Conservation (phyloP, 64 coral and sea anemone species). For the Dendrophyllia cribrosa region DNA sequence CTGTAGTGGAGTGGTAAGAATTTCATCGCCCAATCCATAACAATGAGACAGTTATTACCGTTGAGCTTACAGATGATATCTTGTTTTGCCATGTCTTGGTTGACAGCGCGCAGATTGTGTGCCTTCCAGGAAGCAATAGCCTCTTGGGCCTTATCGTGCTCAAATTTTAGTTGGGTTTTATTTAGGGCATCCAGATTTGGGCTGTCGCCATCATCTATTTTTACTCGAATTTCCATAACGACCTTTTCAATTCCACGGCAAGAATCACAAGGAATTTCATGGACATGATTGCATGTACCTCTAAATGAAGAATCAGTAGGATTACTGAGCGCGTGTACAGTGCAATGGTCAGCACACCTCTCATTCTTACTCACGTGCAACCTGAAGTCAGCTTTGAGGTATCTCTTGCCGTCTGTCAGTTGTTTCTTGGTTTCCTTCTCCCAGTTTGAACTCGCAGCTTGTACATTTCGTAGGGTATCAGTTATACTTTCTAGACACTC, state of each 20-base stretch:
- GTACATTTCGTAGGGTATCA: slow-evolving; percentile 1
- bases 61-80: slow-evolving; percentile 30
- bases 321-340: neutral
- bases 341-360: slow-evolving; percentile 38
- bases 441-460: slow-evolving; percentile 32
- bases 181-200: neutral
- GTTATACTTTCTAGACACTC: neutral
- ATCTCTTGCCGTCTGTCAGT: slow-evolving; percentile 39
- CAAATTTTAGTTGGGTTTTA: neutral
- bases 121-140: slow-evolving; percentile 17
- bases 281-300: neutral
- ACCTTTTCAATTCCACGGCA: neutral
- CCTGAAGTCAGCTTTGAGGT: slow-evolving; percentile 64
- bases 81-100: slow-evolving; percentile 59
- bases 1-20: slow-evolving; percentile 40
- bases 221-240: neutral
- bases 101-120: neutral
- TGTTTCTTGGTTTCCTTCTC: slow-evolving; percentile 25
- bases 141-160: neutral
- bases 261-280: neutral
- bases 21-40: slow-evolving; percentile 70
- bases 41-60: slow-evolving; percentile 29
- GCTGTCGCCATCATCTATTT: neutral
- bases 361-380: slow-evolving; percentile 26
- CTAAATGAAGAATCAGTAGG: neutral